A percentile compares a stretch with the other conserved stretches of the same genome.
Evolutionary conservation across 2,797 vertebrate species (phyloP).

Genomic region (Sternotherus odoratus): DNA sequence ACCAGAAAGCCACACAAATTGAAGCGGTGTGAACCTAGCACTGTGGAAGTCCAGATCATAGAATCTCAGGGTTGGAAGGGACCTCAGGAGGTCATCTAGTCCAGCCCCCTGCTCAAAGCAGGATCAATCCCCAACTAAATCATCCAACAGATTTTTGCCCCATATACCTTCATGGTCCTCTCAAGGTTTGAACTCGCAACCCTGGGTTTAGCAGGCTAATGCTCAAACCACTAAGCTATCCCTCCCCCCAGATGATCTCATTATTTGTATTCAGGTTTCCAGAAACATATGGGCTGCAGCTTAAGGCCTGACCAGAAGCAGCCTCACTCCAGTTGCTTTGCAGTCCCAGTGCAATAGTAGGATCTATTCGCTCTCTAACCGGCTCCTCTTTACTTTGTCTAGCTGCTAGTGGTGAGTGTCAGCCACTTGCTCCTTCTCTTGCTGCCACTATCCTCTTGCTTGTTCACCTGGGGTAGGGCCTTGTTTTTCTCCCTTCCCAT

Average conservation of each 20-base stretch:
- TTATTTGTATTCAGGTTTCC: not conserved
- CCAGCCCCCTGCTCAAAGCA: too few relatives aligned
- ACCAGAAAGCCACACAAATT: not conserved
- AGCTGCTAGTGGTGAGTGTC: not conserved
- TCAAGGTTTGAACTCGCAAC: too few relatives aligned
- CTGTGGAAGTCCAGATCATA: not conserved
- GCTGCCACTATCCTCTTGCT: not conserved
- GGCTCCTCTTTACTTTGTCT: not conserved
- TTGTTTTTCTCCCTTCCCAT: not conserved
- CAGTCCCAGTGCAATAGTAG: not conserved
- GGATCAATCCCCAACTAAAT: too few relatives aligned
- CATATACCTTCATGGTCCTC: too few relatives aligned
- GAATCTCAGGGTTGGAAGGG: too few relatives aligned
- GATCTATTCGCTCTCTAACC: not conserved
- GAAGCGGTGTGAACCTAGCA: not conserved
- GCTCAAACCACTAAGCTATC: too few relatives aligned
- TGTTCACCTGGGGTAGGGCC: not conserved
- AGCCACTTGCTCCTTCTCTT: not conserved
- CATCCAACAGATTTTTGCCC: too few relatives aligned
- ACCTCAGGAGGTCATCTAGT: too few relatives aligned
- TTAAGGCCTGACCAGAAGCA: not conserved
- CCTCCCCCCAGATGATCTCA: not conserved
- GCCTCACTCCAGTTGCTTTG: not conserved
- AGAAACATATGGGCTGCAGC: not conserved
- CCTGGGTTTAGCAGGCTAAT: too few relatives aligned